A percentile compares a stretch with the other conserved stretches of the same genome.
phyloP scores from a whole-genome alignment of 2,888 invertebrate genomes.

The Tiliacea aurago region DNA sequence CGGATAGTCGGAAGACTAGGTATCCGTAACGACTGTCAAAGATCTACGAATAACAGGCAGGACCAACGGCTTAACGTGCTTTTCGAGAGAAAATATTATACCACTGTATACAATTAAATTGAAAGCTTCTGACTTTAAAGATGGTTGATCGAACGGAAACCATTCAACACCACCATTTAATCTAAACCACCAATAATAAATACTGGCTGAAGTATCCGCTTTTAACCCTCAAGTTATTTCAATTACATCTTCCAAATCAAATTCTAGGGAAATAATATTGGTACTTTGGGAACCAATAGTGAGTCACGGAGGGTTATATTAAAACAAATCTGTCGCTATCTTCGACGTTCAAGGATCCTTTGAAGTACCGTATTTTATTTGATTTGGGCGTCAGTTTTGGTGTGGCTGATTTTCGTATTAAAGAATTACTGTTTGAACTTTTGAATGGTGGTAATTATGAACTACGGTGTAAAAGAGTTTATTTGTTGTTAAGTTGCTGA shows the following conservation, averaged over 20 bases:
- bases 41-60: too few relatives aligned
- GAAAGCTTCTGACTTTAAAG: slow-evolving; percentile 14
- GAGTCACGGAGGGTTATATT: slow-evolving; percentile 50
- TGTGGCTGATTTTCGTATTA: background rate
- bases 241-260: slow-evolving; percentile 59
- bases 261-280: slow-evolving; percentile 60
- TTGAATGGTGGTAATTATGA: background rate
- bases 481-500: background rate
- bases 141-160: slow-evolving; percentile 10
- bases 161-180: slow-evolving; percentile 21
- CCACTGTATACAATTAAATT: background rate
- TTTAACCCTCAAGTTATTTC: slow-evolving; percentile 53
- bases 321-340: slow-evolving; percentile 56
- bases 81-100: background rate
- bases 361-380: slow-evolving; percentile 49
- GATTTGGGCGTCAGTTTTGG: slow-evolving; percentile 23
- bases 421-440: slow-evolving; percentile 20
- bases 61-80: too few relatives aligned
- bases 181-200: slow-evolving; percentile 44
- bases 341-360: slow-evolving; percentile 23
- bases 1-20: too few relatives aligned
- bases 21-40: too few relatives aligned
- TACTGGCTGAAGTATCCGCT: slow-evolving; percentile 33
- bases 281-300: slow-evolving; percentile 33
- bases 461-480: background rate